Conservation (phyloP, 2,888 invertebrate species). For the Chrysodeixis includens region DNA sequence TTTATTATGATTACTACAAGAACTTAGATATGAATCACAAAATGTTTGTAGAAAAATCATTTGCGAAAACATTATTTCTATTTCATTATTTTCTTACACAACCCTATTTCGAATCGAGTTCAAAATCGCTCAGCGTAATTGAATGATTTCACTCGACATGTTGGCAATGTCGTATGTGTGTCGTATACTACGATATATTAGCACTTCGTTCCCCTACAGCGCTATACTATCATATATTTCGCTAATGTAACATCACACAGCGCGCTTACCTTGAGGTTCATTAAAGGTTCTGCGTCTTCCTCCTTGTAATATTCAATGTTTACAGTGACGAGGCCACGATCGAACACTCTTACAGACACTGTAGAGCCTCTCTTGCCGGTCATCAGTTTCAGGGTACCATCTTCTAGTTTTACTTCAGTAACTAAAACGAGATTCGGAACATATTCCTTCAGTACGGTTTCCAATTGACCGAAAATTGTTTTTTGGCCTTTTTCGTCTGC, state of each 20-base stretch:
- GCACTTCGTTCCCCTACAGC: constrained; percentile 11
- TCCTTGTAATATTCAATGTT: constrained; percentile 95
- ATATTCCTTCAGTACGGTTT: constrained; percentile 92
- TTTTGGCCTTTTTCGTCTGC: constrained; percentile 91
- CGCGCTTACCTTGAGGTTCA: constrained; percentile 92
- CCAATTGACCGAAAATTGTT: constrained; percentile 91
- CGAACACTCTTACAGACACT: constrained; percentile 92
- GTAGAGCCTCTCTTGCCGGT: constrained; percentile 92
- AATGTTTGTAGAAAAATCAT: constrained; percentile 7
- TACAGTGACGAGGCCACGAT: constrained; percentile 93
- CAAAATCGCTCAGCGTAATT: constrained; percentile 23
- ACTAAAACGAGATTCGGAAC: constrained; percentile 92
- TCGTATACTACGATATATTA: constrained; percentile 9
- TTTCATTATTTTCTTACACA: not conserved
- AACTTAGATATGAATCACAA: not conserved
- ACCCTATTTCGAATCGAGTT: constrained; percentile 16
- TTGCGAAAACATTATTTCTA: constrained; percentile 6
- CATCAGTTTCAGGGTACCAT: constrained; percentile 92
- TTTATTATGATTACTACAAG: not conserved
- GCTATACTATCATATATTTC: constrained; percentile 44
- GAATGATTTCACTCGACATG: constrained; percentile 9
- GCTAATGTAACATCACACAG: constrained; percentile 31
- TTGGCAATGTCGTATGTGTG: not conserved
- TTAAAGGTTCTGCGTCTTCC: constrained; percentile 92
- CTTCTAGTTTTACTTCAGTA: constrained; percentile 91